phyloP scores from a whole-genome alignment of 2,113 vertebrate genomes.

The Dicrurus megarhynchus region DNA sequence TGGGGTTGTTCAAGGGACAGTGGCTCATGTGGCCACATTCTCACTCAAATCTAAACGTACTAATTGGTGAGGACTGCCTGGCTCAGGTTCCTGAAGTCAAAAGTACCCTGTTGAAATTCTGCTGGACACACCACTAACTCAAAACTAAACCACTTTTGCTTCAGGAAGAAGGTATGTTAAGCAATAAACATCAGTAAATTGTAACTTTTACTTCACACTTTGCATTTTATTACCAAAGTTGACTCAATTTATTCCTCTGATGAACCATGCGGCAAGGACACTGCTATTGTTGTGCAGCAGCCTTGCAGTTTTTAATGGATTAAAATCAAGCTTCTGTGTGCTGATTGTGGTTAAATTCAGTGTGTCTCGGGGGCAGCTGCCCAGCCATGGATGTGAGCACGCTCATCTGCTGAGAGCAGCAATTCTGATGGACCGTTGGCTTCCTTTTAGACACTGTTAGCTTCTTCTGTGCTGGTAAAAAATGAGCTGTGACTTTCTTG shows the following conservation, averaged over 20 bases:
- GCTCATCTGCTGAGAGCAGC: neutral
- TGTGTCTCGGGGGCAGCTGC: neutral
- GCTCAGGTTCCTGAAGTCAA: neutral
- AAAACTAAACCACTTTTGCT: neutral
- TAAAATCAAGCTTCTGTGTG: neutral
- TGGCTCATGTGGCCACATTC: neutral
- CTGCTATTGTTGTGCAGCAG: neutral
- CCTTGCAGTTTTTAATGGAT: neutral
- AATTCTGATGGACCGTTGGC: neutral
- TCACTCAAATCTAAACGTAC: neutral
- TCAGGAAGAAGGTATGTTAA: neutral
- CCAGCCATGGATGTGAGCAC: neutral
- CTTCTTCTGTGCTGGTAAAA: neutral
- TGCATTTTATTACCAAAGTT: neutral
- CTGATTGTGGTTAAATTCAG: neutral
- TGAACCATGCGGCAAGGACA: neutral
- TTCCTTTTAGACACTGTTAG: neutral
- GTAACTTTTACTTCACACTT: neutral
- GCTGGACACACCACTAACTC: neutral
- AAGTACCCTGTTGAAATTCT: neutral
- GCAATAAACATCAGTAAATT: neutral
- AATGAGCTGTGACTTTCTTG: slow-evolving; percentile 21
- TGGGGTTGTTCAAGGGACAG: neutral
- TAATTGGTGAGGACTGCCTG: neutral
- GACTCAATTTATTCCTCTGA: neutral